Conservation (phyloP, 2,113 vertebrate species). For the Corydoras maculifer region DNA sequence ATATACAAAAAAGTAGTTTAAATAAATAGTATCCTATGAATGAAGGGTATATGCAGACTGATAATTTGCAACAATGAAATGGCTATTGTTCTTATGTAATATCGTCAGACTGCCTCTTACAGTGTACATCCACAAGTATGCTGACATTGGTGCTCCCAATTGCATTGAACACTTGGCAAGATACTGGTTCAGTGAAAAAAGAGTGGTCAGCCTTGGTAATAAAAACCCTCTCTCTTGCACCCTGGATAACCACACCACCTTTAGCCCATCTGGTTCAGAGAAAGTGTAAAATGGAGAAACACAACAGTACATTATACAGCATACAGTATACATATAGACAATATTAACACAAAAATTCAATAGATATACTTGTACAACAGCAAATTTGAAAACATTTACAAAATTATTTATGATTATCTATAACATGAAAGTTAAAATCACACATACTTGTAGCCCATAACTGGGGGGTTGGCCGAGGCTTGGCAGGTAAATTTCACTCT, state of each 20-base stretch:
- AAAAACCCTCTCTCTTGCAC: conserved; percentile 79
- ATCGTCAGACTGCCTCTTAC: conserved; percentile 62
- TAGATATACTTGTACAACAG: too few species aligned
- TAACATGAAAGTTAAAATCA: neutral
- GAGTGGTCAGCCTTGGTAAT: conserved; percentile 94
- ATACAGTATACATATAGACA: too few species aligned
- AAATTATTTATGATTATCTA: too few species aligned
- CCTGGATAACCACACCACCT: conserved; percentile 84
- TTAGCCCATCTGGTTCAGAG: conserved; percentile 82
- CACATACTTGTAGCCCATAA: conserved; percentile 85
- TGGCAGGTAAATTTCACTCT: conserved; percentile 86
- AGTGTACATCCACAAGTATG: conserved; percentile 93
- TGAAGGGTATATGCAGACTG: too few species aligned
- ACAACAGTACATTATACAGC: neutral
- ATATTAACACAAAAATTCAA: too few species aligned
- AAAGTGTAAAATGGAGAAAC: conserved; percentile 1
- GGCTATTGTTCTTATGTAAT: too few species aligned
- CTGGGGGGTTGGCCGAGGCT: conserved; percentile 86
- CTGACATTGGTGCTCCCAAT: conserved; percentile 96
- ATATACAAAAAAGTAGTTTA: too few species aligned
- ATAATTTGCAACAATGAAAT: too few species aligned
- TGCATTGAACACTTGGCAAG: conserved; percentile 90
- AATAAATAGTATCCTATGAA: too few species aligned
- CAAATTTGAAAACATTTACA: too few species aligned
- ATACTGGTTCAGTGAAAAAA: conserved; percentile 95